Evolutionary conservation across 2,888 invertebrate genomes (phyloP), one percentile per base, ranked within the genome.

Genomic region (Dryococelus australis): DNA sequence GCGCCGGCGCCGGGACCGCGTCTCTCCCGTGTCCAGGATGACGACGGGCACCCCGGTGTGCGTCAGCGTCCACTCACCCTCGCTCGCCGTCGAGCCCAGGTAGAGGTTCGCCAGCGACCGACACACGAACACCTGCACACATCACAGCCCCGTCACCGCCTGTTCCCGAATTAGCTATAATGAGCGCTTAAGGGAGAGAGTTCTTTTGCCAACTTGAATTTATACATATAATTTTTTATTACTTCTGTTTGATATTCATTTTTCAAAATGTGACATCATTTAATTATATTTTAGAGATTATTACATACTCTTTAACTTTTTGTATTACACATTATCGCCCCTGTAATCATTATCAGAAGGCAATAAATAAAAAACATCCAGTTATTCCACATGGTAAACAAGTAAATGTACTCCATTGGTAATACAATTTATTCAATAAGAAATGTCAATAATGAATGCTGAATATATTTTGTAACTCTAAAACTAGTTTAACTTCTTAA

Each of bases 11-110:
- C 96, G 93, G 28, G 96, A 94, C 87, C 95, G 93, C 20, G 96
- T 96, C 90, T 96, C 96, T 0, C 97, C 97, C 81, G 95, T 94
- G 92, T 97, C 97, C 88, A 97, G 93, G 10, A 97, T 93, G 20
- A 97, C 94, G 6, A 97, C 95, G 0, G 97, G 97, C 87, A 97
- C 95, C 26, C 97, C 97, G 0, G 96, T 96, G 92, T 95, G 95
- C 88, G 95, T 94, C 85, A 97, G 93, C 89, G 95, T 94, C 97
- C 97, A 97, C 8, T 91, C 90, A 43, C 90, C 91, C 80, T 93
- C 93, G 86, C 92, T 91, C 87, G 93, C 93, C 35, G 94, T 93
- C 87, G 93, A 94, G 90, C 95, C 95, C 88, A 94, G 94, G 91
- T 96, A 96, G 83, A 96, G 92, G 92, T 96, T 96, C 84, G 96